Evolutionary conservation across 2,888 invertebrate genomes (phyloP).

Genomic region (Deroplatys truncata): DNA sequence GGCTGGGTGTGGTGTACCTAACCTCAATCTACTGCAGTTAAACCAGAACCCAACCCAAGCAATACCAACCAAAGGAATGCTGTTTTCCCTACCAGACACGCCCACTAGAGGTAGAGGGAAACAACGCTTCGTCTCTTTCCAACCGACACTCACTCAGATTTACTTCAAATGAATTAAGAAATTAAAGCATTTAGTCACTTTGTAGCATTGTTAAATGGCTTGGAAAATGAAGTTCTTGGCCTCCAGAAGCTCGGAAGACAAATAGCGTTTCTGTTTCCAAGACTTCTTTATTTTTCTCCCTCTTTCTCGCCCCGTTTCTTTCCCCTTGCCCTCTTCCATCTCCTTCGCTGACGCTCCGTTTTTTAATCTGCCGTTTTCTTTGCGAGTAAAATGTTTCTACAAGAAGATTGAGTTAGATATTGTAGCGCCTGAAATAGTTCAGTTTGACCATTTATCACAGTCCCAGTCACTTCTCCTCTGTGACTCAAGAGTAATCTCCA

Average conservation of each 20-base stretch:
- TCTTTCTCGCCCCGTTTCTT: neutral
- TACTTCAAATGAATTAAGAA: slow-evolving; percentile 30
- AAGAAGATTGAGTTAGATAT: slow-evolving; percentile 4
- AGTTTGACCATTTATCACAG: slow-evolving; percentile 6
- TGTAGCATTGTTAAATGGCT: slow-evolving; percentile 32
- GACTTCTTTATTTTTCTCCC: neutral
- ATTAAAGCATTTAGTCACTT: slow-evolving; percentile 33
- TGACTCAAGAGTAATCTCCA: neutral
- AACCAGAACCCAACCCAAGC: neutral
- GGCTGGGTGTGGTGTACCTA: neutral
- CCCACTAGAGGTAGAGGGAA: neutral
- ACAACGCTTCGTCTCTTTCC: neutral
- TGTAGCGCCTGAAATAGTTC: neutral
- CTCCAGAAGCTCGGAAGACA: slow-evolving; percentile 10
- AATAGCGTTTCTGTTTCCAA: slow-evolving; percentile 9
- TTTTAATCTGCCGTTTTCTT: neutral
- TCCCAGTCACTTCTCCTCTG: neutral
- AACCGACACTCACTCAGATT: neutral
- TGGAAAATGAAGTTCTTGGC: slow-evolving; percentile 33
- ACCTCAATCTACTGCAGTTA: neutral
- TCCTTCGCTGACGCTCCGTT: neutral
- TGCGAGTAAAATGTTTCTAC: neutral
- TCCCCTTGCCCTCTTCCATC: neutral
- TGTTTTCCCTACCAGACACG: neutral
- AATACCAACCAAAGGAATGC: neutral